Base-by-base conservation (phyloP, 2,888 invertebrate species). In the Parelbella ahira region DNA sequence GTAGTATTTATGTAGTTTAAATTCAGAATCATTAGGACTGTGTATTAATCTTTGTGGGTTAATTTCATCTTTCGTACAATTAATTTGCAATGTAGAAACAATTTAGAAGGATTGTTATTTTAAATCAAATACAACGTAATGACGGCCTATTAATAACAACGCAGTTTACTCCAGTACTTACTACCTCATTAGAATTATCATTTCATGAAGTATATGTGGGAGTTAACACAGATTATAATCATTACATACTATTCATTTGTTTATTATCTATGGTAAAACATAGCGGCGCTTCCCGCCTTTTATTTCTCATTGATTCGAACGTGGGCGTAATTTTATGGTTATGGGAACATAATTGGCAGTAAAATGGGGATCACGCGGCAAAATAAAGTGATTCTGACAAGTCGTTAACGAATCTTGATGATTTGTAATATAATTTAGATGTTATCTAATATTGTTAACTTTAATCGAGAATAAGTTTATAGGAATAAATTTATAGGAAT, bases 381-480 rank as follows among this genome's bases (percentile, higher is more conserved):
- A 45, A 44, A 47, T 43, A 10, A 47, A 45, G 37, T 28, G 39
- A 50, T 45, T 44, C 44, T 25, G 41, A 45, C 39, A 47, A 25
- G 38, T 29, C 24, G 39, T 47, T 45, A 45, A 48, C 44, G 20
- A 34, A 30, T 23, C 39, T 46, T 29, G 36, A 37, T 37, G 13
- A 29, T 15, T 10, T 7, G 23, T 23, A 15, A 23, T 29, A 29
- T 23, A 23, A 10, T 27, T 30, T 15, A 13, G 10, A 23, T 23
- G 15, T 23, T 23, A 23, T 23, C 12, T 30, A 39, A 25, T 25
- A 19, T 19, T 8, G 12, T 32, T 29, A 29, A 12, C 13, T 3
- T 28, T 27, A 25, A 27, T 36, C 1, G 10, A 33, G 25, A n/a
- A 5, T 27, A 10, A 15, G 15, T n/a, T n/a, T n/a, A n/a, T n/a